Evolutionary conservation across 2,113 vertebrate genomes (phyloP), one percentile per base, ranked within the genome.

Genomic region (Syrrhaptes paradoxus): DNA sequence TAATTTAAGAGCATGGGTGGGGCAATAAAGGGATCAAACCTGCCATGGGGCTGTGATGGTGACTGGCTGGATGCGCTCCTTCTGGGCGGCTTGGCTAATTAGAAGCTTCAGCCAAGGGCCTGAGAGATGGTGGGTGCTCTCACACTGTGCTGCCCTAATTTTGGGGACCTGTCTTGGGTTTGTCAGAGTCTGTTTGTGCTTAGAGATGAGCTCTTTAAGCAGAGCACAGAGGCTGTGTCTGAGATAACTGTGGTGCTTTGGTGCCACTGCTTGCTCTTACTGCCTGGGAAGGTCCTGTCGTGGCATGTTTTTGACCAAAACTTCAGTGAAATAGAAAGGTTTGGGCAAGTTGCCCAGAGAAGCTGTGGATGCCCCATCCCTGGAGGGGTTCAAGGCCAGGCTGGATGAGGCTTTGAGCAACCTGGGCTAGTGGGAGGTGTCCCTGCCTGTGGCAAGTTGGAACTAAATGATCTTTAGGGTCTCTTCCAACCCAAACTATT

Each of bases 41-140:
- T 17, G 20, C 75, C 5, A 1, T 0, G 13, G 55, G 55, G 31
- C 76, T 48, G 49, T 0, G 5, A 14, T 10, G 17, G 36, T 19
- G 10, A 4, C 67, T 32, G 2, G 4, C 13, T 0, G 38, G 36
- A 36, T 0, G 1, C 1, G 55, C 55, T 54, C 4, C 3, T 41
- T 59, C 10, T 5, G 4, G 31, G 79, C 0, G 4, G 17, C 55
- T 65, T 1, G 1, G 55, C 68, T 94, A 36, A 85, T 75, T 41
- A 80, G 41, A 0, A 0, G 13, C 49, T 24, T n/a, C 25, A 17
- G 54, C 54, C 2, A 0, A 52, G 54, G 68, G 79, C 54, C 70
- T 45, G 28, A 6, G 31, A 15, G 54, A 14, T 58, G 1, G 2
- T 0, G 1, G 58, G 57, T 11, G 49, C 24, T 57, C 21, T 31